Evolutionary conservation across 2,113 vertebrate species (phyloP).

Genomic region (Onychostoma macrolepis): DNA sequence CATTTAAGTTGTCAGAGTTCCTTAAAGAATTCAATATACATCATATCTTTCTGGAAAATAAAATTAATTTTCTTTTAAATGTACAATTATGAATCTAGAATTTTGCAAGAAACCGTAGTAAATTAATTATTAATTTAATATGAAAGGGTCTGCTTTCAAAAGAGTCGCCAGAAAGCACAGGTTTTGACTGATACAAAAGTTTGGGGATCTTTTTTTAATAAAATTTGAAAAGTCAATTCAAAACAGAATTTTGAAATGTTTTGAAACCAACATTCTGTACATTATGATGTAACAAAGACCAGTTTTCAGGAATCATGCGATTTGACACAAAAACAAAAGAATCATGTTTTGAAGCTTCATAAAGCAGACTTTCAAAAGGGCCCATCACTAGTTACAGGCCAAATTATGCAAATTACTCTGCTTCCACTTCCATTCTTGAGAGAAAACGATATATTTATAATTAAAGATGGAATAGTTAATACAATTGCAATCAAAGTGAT

Average conservation of each 20-base stretch:
- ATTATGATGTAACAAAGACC: background rate
- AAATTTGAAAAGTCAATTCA: background rate
- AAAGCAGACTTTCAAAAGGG: background rate
- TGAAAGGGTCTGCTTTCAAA: background rate
- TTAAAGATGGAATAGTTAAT: background rate
- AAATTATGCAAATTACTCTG: background rate
- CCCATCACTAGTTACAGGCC: background rate
- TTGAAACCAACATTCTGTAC: background rate
- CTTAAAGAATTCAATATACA: too few relatives aligned
- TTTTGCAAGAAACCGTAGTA: background rate
- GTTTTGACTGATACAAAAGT: background rate
- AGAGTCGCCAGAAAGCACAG: background rate
- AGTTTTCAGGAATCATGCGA: background rate
- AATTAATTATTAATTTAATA: background rate
- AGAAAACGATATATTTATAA: background rate
- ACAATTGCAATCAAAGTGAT: background rate
- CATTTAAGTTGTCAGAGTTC: too few relatives aligned
- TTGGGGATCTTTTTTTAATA: too few relatives aligned
- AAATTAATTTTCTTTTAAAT: too few relatives aligned
- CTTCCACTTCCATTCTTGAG: background rate
- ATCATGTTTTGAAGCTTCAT: background rate
- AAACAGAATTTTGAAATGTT: background rate
- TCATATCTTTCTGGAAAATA: too few relatives aligned
- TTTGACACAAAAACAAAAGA: background rate
- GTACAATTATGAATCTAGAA: background rate